Conservation (phyloP, 2,797 vertebrate species). For the Bradypodion pumilum region DNA sequence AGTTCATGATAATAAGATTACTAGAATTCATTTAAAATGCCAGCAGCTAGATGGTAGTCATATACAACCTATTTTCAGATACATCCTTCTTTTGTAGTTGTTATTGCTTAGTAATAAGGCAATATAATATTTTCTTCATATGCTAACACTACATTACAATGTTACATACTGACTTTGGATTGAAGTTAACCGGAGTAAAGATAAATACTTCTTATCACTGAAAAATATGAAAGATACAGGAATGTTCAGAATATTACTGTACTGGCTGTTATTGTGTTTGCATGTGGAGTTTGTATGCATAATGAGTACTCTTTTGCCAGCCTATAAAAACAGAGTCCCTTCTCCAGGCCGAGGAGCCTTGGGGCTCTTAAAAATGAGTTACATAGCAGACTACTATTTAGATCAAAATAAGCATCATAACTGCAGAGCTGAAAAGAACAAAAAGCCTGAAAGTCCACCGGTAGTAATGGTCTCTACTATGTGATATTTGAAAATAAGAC, state of each 20-base stretch:
- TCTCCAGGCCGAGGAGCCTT: background rate
- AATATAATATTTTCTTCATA: background rate
- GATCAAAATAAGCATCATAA: background rate
- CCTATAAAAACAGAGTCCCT: background rate
- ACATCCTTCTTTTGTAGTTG: slow-evolving; percentile 3
- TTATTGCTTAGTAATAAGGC: background rate
- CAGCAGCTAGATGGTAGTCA: slow-evolving; percentile 44
- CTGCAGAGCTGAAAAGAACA: background rate
- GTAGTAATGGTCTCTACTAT: no score
- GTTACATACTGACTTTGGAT: background rate
- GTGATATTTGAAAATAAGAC: background rate
- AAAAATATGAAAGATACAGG: background rate
- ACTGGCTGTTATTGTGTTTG: background rate
- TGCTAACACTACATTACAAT: background rate
- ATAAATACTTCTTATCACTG: background rate
- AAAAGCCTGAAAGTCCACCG: background rate
- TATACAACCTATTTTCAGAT: slow-evolving; percentile 23
- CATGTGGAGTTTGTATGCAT: background rate
- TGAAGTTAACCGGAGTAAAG: background rate
- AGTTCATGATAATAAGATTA: slow-evolving; percentile 32
- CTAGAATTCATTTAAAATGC: slow-evolving; percentile 43
- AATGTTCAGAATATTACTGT: background rate
- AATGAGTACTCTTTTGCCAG: background rate
- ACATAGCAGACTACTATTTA: background rate
- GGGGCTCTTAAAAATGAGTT: slow-evolving; percentile 5